Evolutionary conservation across 2,113 vertebrate genomes (phyloP), one percentile per base, ranked within the genome.

Genomic region (Apaloderma vittatum): DNA sequence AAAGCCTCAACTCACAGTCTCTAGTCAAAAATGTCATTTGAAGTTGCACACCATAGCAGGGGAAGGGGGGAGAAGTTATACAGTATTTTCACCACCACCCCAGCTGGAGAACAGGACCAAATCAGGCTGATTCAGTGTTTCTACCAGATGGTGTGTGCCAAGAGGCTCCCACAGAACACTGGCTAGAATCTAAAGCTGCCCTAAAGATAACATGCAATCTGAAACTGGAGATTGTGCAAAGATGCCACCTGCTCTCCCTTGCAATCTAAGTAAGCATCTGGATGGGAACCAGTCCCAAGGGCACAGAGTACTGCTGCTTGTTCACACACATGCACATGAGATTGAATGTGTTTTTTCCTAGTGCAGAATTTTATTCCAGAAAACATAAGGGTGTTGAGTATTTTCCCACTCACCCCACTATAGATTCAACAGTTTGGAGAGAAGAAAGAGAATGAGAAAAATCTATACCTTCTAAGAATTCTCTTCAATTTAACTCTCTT

Each of bases 221-320:
- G 80, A 95, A 93, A 87, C 5, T 1, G 11, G 94, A 87, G 93
- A 65, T 3, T 22, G 77, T 91, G 84, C 70, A 72, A 46, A 93
- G 81, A 78, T 34, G n/a, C 87, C 95, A 96, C 95, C 94, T 96
- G 94, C 94, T 95, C 13, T 36, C 52, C 34, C 49, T 78, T 75
- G 70, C 91, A 86, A 17, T 15, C 23, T 17, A 81, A 87, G 80
- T 5, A 55, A 94, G 77, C 11, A 51, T 14, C 87, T 96, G 91
- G 87, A 88, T 19, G 32, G 62, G 23, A 93, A 89, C 96, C 93
- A 96, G 45, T 46, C 77, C 86, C 83, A 82, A 80, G 91, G 77
- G 80, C 91, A 93, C 0, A 7, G 13, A 85, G 32, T 29, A 45
- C 65, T 76, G 73, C 80, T 65, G 94, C 80, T 89, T 89, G 72